A percentile compares a stretch with the other conserved stretches of the same genome.
Conservation (phyloP, 2,797 vertebrate genomes). For the Periparus ater region DNA sequence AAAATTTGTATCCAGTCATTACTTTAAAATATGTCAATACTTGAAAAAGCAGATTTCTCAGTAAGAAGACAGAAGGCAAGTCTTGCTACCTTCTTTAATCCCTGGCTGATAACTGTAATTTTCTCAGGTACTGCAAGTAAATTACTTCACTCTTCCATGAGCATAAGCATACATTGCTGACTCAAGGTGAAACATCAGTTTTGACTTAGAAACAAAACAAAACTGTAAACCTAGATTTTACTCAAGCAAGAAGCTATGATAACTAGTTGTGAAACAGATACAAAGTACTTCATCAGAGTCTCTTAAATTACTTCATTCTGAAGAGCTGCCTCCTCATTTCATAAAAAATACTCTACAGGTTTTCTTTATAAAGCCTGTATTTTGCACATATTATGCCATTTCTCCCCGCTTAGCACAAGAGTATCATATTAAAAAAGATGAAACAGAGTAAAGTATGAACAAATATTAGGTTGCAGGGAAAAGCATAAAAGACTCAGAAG, state of each 20-base stretch:
- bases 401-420: background rate
- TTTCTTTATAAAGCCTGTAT: background rate
- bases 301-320: background rate
- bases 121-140: background rate
- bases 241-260: background rate
- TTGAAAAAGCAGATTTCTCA: background rate
- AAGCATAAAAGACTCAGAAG: background rate
- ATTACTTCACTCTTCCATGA: background rate
- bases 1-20: background rate
- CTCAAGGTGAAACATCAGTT: background rate
- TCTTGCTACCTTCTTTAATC: background rate
- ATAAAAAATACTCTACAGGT: background rate
- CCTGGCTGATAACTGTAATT: background rate
- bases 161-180: background rate
- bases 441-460: slow-evolving; percentile 30
- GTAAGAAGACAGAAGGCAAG: background rate
- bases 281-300: background rate
- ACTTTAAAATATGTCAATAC: background rate
- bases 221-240: background rate
- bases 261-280: background rate
- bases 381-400: background rate
- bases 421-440: background rate
- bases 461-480: background rate
- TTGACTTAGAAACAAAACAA: background rate
- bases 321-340: background rate